phyloP scores from a whole-genome alignment of 2,888 invertebrate species.

The Caenorhabditis drosophilae region DNA sequence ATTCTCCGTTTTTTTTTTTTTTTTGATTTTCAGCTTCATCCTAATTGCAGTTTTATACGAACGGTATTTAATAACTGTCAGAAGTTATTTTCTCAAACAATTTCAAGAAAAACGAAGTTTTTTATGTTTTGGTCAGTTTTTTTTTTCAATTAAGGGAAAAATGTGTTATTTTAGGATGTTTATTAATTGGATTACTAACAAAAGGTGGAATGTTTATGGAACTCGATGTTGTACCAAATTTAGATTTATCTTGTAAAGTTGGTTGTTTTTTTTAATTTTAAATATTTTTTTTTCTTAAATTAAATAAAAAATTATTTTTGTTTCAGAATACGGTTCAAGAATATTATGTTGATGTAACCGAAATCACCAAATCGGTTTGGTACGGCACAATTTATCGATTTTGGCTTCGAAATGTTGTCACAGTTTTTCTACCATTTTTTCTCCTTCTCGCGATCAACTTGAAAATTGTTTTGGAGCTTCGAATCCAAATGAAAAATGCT shows the following conservation, averaged over 20 bases:
- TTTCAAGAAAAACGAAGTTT: constrained; percentile 36
- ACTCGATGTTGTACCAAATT: constrained; percentile 36
- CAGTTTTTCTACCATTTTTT: constrained; percentile 46
- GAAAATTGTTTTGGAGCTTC: constrained; percentile 37
- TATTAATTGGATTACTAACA: constrained; percentile 29
- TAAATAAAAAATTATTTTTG: no score
- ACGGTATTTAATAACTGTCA: constrained; percentile 40
- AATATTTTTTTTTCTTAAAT: no score
- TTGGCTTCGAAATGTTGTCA: constrained; percentile 41
- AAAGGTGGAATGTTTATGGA: constrained; percentile 46
- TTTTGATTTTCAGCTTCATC: constrained; percentile 40
- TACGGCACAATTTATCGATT: constrained; percentile 46
- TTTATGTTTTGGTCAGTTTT: constrained; percentile 33
- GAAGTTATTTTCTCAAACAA: constrained; percentile 36
- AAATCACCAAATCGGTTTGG: constrained; percentile 28
- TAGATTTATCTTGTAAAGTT: constrained; percentile 34
- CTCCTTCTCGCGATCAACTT: constrained; percentile 37
- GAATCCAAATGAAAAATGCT: constrained; percentile 29
- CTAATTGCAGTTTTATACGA: constrained; percentile 40
- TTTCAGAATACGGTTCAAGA: constrained; percentile 39
- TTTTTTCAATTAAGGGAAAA: not conserved
- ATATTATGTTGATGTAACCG: constrained; percentile 40
- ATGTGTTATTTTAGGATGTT: constrained; percentile 15
- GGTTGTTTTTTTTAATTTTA: no score
- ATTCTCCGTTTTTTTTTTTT: no score